Evolutionary conservation across 53 echinoderm and acorn worm species (phyloP), one percentile per base, ranked within the genome.

Genomic region (Mesocentrotus franciscanus): DNA sequence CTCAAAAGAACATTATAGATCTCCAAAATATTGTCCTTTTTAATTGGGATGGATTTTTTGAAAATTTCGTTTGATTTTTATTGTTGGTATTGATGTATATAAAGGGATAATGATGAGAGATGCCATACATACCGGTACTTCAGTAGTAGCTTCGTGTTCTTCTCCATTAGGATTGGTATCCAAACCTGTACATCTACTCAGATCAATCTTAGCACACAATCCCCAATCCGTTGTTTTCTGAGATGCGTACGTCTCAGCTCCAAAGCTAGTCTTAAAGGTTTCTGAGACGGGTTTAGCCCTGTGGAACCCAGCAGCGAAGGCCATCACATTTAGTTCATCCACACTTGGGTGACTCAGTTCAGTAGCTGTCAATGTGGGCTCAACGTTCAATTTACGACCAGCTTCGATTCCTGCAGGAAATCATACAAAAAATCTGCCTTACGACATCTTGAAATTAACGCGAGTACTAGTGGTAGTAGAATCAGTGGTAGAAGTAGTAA

Each of bases 241-340:
- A 13, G 93, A 26, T 60, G 85, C 94, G 85, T 70, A 96, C 59
- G 93, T 97, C 92, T 94, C 97, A 1, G 84, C 95, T 83, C 96
- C 95, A 68, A 94, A 94, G 71, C 95, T 94, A 10, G 95, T 85
- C 95, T 94, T 60, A 61, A 94, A 85, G 42, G 95, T 85, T 64
- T 94, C 95, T 1, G 85, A 85, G 36, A 94, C 95, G 33, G 97
- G 95, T 71, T 96, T 95, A 27, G 97, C 95, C 91, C 97, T 96
- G 71, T 96, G 98, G 95, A 96, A 97, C 71, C 96, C 93, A 0
- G 99, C 97, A 26, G 98, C 98, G 57, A 97, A 98, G 0, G 99
- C 97, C 99, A 99, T 99, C 78, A 97, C 97, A 36, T 90, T 94
- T 0, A 99, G 97, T 78, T 99, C 99, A 30, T 99, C 98, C 24